Conservation (phyloP, 2,888 invertebrate genomes). For the Rhyacophila evoluta region DNA sequence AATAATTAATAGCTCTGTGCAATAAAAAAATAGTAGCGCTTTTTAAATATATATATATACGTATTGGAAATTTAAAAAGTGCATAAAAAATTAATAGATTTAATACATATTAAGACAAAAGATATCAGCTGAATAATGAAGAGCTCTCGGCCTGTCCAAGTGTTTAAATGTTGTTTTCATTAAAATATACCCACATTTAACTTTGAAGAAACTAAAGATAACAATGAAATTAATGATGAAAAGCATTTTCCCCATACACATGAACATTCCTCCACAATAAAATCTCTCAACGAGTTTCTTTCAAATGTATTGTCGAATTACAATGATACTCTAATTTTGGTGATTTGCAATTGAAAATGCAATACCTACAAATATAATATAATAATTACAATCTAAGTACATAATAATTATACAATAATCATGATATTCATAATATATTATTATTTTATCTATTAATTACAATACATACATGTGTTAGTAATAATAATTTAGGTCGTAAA, state of each 20-base stretch:
- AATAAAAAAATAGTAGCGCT: too few species aligned
- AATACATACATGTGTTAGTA: conserved; percentile 43
- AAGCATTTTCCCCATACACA: conserved; percentile 20
- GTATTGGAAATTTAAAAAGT: too few species aligned
- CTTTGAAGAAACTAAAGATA: too few species aligned
- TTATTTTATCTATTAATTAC: conserved; percentile 42
- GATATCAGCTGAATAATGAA: not conserved
- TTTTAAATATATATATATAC: too few species aligned
- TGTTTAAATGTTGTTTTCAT: too few species aligned
- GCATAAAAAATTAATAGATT: too few species aligned
- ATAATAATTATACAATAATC: conserved; percentile 42
- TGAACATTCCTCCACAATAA: conserved; percentile 32
- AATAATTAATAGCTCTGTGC: too few species aligned
- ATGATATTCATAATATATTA: conserved; percentile 33
- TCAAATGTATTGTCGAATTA: conserved; percentile 54
- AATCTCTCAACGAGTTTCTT: conserved; percentile 28
- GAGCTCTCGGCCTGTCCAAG: not conserved
- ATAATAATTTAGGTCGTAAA: conserved; percentile 43
- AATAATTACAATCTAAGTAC: conserved; percentile 40
- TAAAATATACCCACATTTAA: too few species aligned
- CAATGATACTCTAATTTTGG: conserved; percentile 55
- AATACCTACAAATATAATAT: conserved; percentile 49
- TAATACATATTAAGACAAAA: too few species aligned
- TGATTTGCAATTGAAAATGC: conserved; percentile 54
- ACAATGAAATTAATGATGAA: conserved; percentile 1